Conservation (phyloP, 2,113 vertebrate species). For the Hypocryptadius cinnamomeus region DNA sequence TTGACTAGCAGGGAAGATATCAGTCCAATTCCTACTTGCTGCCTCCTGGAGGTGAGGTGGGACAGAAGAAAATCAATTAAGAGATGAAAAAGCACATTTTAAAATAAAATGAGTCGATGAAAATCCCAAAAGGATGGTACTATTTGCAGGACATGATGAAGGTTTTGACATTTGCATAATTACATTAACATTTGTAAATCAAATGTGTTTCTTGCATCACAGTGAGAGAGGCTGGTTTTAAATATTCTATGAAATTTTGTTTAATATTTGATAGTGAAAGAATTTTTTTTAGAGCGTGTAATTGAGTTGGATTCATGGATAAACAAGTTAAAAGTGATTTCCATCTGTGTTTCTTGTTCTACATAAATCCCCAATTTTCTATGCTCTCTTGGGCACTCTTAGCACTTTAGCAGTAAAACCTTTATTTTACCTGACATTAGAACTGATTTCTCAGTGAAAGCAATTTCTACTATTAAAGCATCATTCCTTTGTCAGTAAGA, state of each 20-base stretch:
- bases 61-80: not conserved
- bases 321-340: conserved; percentile 35
- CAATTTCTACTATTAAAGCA: not conserved
- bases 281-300: not conserved
- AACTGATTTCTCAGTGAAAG: not conserved
- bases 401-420: not conserved
- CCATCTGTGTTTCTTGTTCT: not conserved
- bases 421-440: not conserved
- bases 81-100: not conserved
- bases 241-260: not conserved
- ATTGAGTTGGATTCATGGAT: conserved; percentile 10
- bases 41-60: not conserved
- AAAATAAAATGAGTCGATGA: not conserved
- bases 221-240: not conserved
- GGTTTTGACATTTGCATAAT: not conserved
- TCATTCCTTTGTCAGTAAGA: not conserved
- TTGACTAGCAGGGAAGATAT: not conserved
- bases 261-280: conserved; percentile 22
- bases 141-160: conserved; percentile 2
- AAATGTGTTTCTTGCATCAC: not conserved
- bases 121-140: not conserved
- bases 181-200: conserved; percentile 15
- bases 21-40: not conserved
- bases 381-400: not conserved
- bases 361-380: not conserved